phyloP scores from a whole-genome alignment of 2,888 invertebrate species.

The Drosophila siamana region DNA sequence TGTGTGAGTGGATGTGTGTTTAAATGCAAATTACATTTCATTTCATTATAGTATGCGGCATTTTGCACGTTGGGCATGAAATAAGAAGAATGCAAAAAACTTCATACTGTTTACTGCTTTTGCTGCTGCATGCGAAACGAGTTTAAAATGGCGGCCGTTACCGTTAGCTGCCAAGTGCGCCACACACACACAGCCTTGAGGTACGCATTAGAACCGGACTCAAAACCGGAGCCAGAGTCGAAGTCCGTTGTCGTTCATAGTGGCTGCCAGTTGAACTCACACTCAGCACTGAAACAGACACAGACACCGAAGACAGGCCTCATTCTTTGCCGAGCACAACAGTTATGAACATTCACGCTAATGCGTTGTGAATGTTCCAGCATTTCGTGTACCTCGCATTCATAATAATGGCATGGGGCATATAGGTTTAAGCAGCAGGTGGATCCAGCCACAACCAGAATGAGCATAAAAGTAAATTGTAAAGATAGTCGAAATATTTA shows the following conservation, averaged over 20 bases:
- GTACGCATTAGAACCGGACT: conserved; percentile 63
- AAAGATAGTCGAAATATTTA: background rate
- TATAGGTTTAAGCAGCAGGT: too few relatives aligned
- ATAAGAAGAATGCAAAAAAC: conserved; percentile 69
- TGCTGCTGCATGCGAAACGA: conserved; percentile 66
- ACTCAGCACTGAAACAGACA: conserved; percentile 4
- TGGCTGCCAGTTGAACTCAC: conserved; percentile 48
- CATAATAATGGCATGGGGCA: background rate
- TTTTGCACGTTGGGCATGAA: conserved; percentile 68
- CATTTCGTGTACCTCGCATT: conserved; percentile 48
- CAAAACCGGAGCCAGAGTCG: conserved; percentile 22
- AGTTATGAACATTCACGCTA: conserved; percentile 76
- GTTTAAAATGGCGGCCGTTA: conserved; percentile 77
- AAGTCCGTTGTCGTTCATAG: conserved; percentile 19
- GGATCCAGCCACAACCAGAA: too few relatives aligned
- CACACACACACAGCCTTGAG: conserved; percentile 59
- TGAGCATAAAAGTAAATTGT: too few relatives aligned
- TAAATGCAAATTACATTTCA: conserved; percentile 79
- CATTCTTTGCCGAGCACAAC: conserved; percentile 45
- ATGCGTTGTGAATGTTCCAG: conserved; percentile 71
- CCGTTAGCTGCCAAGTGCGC: conserved; percentile 51
- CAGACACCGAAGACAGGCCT: conserved; percentile 8
- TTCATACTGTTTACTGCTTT: conserved; percentile 38
- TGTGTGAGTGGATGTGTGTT: conserved; percentile 55
- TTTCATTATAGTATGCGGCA: conserved; percentile 76